phyloP scores from a whole-genome alignment of 1,140 invertebrate genomes.

The Eupristina koningsbergeri region DNA sequence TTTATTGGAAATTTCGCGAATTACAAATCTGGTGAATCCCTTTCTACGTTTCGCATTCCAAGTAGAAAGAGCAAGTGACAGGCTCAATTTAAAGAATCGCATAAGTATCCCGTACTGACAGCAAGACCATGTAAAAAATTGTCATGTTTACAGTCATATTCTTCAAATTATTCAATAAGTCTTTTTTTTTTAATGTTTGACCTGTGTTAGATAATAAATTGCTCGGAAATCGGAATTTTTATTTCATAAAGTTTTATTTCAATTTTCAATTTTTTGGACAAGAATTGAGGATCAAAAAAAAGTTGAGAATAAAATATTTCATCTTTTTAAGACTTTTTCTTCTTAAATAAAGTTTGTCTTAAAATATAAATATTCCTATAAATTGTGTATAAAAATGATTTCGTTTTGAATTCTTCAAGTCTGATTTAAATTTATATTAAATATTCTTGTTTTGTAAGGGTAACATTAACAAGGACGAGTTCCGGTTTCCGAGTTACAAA shows the following conservation, averaged over 20 bases:
- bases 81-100: no score
- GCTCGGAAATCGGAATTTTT: neutral
- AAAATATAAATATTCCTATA: neutral
- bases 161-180: neutral
- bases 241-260: neutral
- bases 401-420: neutral
- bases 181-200: neutral
- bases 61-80: no score
- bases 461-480: conserved; percentile 5
- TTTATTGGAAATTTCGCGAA: conserved; percentile 39
- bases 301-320: neutral
- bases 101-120: no score
- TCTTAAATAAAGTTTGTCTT: neutral
- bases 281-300: neutral
- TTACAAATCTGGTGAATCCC: neutral
- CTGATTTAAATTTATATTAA: neutral
- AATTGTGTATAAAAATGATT: neutral
- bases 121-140: no score
- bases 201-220: neutral
- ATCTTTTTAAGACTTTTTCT: neutral
- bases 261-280: no score
- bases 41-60: neutral
- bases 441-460: neutral
- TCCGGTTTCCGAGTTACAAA: neutral
- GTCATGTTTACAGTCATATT: no score